Base-by-base conservation (phyloP, 2,113 vertebrate species). In the Leucoraja erinaceus region DNA sequence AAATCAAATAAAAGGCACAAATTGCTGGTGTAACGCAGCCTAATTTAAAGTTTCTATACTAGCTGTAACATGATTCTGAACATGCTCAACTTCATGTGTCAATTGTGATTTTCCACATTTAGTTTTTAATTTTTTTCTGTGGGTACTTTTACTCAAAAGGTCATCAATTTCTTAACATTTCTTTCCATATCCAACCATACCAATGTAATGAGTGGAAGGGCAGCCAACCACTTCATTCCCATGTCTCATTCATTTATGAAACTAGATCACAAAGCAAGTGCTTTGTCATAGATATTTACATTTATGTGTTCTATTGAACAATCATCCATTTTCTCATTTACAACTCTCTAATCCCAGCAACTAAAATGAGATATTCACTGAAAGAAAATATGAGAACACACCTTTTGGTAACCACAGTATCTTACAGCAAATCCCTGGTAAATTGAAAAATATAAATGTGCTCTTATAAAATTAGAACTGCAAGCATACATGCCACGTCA, bases 331-430 rank as follows among this genome's bases (percentile, higher is more conserved):
- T 84, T 61, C 54, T 54, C 1, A 88, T 88, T 31, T 88, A 31
- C 1, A 88, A 4, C 28, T 88, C 22, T 10, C 59, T 88, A 63
- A 88, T 16, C 83, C 61, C 83, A 88, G 28, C 12, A 66, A 63
- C 83, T 86, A 63, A 63, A 56, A 86, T 31, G 7, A 83, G 20
- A 59, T 28, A 63, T 31, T 86, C 14, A 88, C 59, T 88, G 83
- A 88, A 88, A 88, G 56, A 12, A 66, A 88, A 88, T 61, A 86
- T 63, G 59, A 88, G 61, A 88, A 61, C 61, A 88, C 4, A 88
- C 11, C 14, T 66, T 28, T 63, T 88, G 28, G 25, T 11, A 59
- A n/a, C 31, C 12, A 5, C 11, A 31, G 59, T 6, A 61, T 86
- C 59, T 31, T 66, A 63, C 83, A 74, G 66, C 66, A 91, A 47